Evolutionary conservation across 2,888 invertebrate genomes (phyloP), one percentile per base, ranked within the genome.

Genomic region (Thereva nobilitata): DNA sequence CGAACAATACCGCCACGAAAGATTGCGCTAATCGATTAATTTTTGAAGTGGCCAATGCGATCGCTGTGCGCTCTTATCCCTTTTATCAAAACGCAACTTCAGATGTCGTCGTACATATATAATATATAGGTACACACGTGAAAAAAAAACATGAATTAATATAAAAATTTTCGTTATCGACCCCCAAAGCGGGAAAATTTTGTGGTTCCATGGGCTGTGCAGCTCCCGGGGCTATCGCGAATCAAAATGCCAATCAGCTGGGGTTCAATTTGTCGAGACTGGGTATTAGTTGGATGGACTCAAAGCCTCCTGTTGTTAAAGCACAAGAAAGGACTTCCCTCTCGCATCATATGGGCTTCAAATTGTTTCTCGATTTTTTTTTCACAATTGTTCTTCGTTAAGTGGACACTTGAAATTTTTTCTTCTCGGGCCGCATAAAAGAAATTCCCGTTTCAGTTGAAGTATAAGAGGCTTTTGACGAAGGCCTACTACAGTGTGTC

Each of bases 361-460:
- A 64, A 64, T 64, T 64, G 64, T 64, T 64, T 64, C 55, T 64
- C 64, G 64, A 64, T 61, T 61, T 61, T 23, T n/a, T 23, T 23
- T 61, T 61, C 35, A 38, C 61, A 50, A 61, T 64, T 64, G 64
- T 64, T 64, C 64, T 55, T 64, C 45, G 64, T 64, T 54, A 64
- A 64, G 64, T 64, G 64, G 64, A 64, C 54, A 64, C 64, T 64
- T 55, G 64, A 64, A 54, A 44, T 53, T 47, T 54, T 64, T 53
- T 64, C 38, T 44, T 55, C 64, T 54, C 47, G 52, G 64, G 23
- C 12, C 23, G 64, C n/a, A 54, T 55, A 64, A 64, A 64, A 55
- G 64, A 64, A 64, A 64, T 64, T 64, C 64, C 55, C 64, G 53
- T 64, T 64, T 38, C 47, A 64, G 64, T 64, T 64, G 64, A 64